A percentile compares a stretch with the other conserved stretches of the same genome.
Evolutionary conservation across 2,113 vertebrate species (phyloP).

Genomic region (Saguinus midas): DNA sequence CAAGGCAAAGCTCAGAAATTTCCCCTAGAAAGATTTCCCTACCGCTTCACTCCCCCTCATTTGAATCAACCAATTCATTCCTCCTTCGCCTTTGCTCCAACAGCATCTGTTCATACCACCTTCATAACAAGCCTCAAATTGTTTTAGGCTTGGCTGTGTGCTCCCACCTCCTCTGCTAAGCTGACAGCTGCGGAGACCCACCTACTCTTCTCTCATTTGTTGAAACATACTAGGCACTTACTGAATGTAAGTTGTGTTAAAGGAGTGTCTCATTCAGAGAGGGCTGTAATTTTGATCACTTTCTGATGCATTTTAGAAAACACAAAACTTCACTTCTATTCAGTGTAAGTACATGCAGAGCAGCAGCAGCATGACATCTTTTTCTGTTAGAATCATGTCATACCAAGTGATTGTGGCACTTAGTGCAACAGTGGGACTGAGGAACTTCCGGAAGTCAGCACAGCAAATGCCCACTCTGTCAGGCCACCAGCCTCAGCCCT

Average conservation of each 20-base stretch:
- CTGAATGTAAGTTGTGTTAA: neutral
- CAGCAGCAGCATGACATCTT: neutral
- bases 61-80: neutral
- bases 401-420: neutral
- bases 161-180: neutral
- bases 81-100: neutral
- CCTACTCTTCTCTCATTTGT: neutral
- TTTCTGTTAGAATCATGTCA: neutral
- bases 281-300: neutral
- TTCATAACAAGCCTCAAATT: neutral
- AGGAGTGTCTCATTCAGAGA: neutral
- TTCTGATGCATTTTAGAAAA: neutral
- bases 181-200: neutral
- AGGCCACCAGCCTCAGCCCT: no score
- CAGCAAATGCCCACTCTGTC: neutral
- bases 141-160: neutral
- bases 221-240: neutral
- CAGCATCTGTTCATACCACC: neutral
- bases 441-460: neutral
- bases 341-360: neutral
- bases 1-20: neutral
- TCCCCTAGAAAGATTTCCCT: neutral
- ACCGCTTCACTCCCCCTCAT: neutral
- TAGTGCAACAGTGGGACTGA: neutral
- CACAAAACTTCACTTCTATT: neutral